These are phyloP conservation scores for Ascaphus truei DNA, from an alignment of 2,113 vertebrate genomes.

Conservation along the genomic window DNA sequence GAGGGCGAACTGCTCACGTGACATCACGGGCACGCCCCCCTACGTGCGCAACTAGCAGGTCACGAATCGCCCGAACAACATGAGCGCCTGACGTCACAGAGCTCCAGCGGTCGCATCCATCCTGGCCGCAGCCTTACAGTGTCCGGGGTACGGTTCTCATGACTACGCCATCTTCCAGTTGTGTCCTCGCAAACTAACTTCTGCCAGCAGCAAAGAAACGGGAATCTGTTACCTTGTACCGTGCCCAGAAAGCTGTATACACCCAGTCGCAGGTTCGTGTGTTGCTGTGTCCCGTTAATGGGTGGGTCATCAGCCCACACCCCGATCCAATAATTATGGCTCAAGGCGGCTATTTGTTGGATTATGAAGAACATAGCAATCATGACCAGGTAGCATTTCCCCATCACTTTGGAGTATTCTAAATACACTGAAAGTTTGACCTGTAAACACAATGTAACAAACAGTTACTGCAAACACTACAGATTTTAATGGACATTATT, in stretches of 20 bases:
- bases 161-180: no score
- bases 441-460: neutral
- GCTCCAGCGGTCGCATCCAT: no score
- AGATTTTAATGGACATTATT: neutral
- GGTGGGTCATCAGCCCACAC: constrained; percentile 27
- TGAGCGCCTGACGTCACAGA: no score
- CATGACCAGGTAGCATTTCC: constrained; percentile 11
- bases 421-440: constrained; percentile 25
- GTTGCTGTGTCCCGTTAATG: constrained; percentile 23
- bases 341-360: constrained; percentile 15
- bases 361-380: constrained; percentile 26
- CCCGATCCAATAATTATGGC: constrained; percentile 34
- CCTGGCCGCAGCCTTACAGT: no score
- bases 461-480: no score
- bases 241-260: constrained; percentile 21
- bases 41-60: no score
- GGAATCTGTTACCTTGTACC: constrained; percentile 26
- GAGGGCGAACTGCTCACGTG: no score
- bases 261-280: constrained; percentile 13
- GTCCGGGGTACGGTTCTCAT: no score
- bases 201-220: no score
- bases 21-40: no score
- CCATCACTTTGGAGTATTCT: constrained; percentile 23
- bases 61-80: no score
- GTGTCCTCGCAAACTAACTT: no score